Base-by-base conservation (phyloP, 1,140 invertebrate species). In the Potamilus streckersoni region DNA sequence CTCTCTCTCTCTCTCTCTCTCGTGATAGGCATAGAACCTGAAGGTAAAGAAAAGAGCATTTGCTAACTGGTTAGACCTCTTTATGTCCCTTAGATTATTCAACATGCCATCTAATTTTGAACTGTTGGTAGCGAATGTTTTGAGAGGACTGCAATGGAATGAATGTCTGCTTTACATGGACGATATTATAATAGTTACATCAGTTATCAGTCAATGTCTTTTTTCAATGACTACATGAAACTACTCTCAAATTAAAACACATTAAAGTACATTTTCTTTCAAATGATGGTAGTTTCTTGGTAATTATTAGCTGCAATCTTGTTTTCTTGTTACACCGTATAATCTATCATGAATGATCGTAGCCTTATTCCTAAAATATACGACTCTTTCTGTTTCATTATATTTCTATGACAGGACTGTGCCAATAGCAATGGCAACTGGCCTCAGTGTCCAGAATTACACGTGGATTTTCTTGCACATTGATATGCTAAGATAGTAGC, bases 401-500 rank as follows among this genome's bases (percentile, higher is more conserved):
- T 69, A 71, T 63, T 90, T 91, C n/a, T 92, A 91, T 74, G 80
- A 78, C 6, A 83, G 83, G 11, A 90, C 89, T 0, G 90, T 92
- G 80, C 76, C 90, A 76, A 91, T 93, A 88, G 80, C 91, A 62
- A 77, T 93, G 31, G 91, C 91, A 6, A 87, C 92, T 11, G 82
- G 92, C 11, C 86, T 86, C 85, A 87, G 86, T 0, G 79, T 92
- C 0, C 73, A 90, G 62, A 84, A 91, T 58, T 92, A 92, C 71
- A 69, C 88, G 73, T 76, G 87, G 38, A 92, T 91, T 81, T 77
- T 93, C 2, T 90, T 89, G 69, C 90, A 89, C 19, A 84, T 31
- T 2, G 63, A 57, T 84, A 90, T 65, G 93, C 92, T 77, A 89
- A 79, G 38, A 83, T 93, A 1, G 69, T 90, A 17, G 92, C 91